Percentiles rank a stretch among this genome's conserved stretches.
phyloP scores from a whole-genome alignment of 1,140 invertebrate species.

The Drosophila lowei region DNA sequence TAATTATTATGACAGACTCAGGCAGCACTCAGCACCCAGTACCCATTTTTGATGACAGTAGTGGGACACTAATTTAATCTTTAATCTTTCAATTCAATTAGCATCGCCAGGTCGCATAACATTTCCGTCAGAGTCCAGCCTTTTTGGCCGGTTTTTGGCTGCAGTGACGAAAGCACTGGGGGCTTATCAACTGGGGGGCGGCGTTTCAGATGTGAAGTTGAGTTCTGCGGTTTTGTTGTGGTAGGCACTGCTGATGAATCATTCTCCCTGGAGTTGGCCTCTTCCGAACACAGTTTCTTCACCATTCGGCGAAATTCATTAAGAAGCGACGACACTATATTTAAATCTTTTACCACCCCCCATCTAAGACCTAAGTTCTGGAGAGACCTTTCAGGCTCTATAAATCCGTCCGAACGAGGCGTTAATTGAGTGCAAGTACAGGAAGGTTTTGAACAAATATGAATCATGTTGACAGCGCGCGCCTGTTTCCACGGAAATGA shows the following conservation, averaged over 20 bases:
- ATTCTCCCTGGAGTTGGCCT: not conserved
- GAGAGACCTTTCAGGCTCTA: too few species aligned
- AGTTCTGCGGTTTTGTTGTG: conserved; percentile 52
- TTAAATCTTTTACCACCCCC: not conserved
- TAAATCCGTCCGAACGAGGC: not conserved
- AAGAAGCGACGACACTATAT: too few species aligned
- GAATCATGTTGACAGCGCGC: conserved; percentile 37
- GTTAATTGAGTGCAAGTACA: conserved; percentile 26
- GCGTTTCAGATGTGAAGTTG: not conserved
- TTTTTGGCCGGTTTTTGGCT: conserved; percentile 18
- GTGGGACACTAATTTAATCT: conserved; percentile 60
- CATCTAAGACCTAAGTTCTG: too few species aligned
- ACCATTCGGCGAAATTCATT: too few species aligned
- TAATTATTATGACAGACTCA: conserved; percentile 65
- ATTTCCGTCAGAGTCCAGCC: conserved; percentile 59
- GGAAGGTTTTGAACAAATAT: conserved; percentile 30
- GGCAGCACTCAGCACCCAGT: conserved; percentile 13
- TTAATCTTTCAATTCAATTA: conserved; percentile 55
- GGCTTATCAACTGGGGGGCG: conserved; percentile 17
- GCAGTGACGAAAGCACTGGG: conserved; percentile 27
- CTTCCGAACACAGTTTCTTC: not conserved
- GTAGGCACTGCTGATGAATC: conserved; percentile 40
- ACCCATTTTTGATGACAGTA: conserved; percentile 26
- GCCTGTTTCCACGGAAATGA: conserved; percentile 39
- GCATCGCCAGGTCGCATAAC: conserved; percentile 28